Evolutionary conservation across 2,888 invertebrate species (phyloP).

Genomic region (Slavum lentiscoides): DNA sequence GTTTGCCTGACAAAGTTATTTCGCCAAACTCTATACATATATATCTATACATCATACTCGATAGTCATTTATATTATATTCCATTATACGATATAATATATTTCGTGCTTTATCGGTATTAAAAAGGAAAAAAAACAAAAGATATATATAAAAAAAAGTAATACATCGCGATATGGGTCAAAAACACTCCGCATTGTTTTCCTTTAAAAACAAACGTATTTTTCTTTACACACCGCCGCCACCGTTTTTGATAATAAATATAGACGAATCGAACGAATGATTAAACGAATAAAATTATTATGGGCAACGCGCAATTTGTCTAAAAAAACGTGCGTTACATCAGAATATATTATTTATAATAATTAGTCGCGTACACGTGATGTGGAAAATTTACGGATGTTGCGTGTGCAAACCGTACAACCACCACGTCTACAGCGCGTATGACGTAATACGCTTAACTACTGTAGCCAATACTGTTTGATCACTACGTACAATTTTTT

Average conservation of each 20-base stretch:
- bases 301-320: background rate
- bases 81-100: background rate
- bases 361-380: background rate
- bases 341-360: slow-evolving; percentile 10
- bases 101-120: slow-evolving; percentile 27
- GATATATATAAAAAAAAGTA: background rate
- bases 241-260: too few species aligned
- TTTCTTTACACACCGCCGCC: background rate
- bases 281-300: too few species aligned
- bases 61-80: too few species aligned
- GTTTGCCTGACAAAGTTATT: slow-evolving; percentile 7
- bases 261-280: too few species aligned
- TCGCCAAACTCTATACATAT: background rate
- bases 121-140: background rate
- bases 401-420: slow-evolving; percentile 11
- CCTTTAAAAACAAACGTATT: too few species aligned
- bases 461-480: slow-evolving; percentile 3
- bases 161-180: slow-evolving; percentile 22
- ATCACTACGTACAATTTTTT: slow-evolving; percentile 21
- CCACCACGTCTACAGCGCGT: background rate
- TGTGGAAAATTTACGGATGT: slow-evolving; percentile 10
- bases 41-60: background rate
- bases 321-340: slow-evolving; percentile 7
- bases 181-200: too few species aligned
- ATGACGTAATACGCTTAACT: slow-evolving; percentile 23